A percentile compares a stretch with the other conserved stretches of the same genome.
Evolutionary conservation across 2,797 vertebrate species (phyloP).

Genomic region (Galaxias olidus): DNA sequence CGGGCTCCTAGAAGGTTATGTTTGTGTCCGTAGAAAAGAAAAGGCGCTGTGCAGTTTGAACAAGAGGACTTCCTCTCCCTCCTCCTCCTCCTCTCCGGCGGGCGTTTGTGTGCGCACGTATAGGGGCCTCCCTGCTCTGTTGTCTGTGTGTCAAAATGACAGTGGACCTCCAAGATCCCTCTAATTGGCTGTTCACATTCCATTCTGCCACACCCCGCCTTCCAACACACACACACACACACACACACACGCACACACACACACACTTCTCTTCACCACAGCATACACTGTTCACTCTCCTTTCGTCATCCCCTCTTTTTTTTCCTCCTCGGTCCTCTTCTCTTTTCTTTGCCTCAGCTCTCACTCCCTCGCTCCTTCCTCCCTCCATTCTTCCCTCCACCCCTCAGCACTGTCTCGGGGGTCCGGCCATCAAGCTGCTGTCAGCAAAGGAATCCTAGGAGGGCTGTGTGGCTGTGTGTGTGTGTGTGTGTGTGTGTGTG

Average conservation of each 20-base stretch:
- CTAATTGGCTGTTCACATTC: slow-evolving; percentile 53
- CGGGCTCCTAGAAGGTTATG: too few relatives aligned
- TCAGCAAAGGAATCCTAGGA: background rate
- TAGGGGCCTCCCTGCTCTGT: slow-evolving; percentile 9
- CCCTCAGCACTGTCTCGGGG: background rate
- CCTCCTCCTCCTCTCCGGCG: background rate
- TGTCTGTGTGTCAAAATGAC: slow-evolving; percentile 36
- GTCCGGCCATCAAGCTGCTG: background rate
- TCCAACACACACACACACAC: slow-evolving; percentile 7
- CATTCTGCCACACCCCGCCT: slow-evolving; percentile 37
- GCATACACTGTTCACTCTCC: slow-evolving; percentile 22
- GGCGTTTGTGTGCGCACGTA: too few relatives aligned
- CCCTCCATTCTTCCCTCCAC: background rate
- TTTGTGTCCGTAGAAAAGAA: too few relatives aligned
- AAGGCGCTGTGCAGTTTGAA: too few relatives aligned
- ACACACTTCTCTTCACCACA: background rate
- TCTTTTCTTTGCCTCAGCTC: background rate
- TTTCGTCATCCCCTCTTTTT: slow-evolving; percentile 32
- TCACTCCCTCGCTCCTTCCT: background rate
- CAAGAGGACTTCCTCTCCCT: background rate
- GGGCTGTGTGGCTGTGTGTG: too few relatives aligned
- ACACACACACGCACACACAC: slow-evolving; percentile 1
- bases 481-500: background rate
- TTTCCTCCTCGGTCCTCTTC: slow-evolving; percentile 20
- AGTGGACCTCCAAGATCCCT: slow-evolving; percentile 36